Base-by-base conservation (phyloP, 2,113 vertebrate genomes). In the Myrmophylax atrothorax region DNA sequence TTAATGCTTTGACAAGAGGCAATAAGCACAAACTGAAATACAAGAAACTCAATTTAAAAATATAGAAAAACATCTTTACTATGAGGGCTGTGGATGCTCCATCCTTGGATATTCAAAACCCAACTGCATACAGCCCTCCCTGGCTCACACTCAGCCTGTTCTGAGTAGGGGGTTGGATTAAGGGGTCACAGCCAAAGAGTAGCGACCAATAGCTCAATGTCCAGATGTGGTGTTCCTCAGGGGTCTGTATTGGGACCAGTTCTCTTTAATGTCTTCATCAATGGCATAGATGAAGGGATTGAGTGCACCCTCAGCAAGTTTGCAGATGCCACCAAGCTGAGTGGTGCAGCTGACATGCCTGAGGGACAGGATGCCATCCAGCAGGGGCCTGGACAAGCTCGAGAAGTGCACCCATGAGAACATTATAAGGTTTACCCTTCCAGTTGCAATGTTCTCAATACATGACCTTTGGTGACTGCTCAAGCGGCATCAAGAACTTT, bases 271-370 rank as follows among this genome's bases (percentile, higher is more conserved):
- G 35, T 9, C 42, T 67, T 26, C 79, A 76, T 23, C 40, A 55
- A 0, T 16, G 20, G 69, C 1, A 0, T 0, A 62, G n/a, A 40
- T 22, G 47, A 69, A 31, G n/a, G 47, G 40, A 47, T 23, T 11
- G 29, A 62, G 53, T 31, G 14, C 47, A 76, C 40, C 55, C 55
- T 55, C 47, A 83, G 47, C 35, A 55, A 1, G 29, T 69, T 18
- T 31, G 55, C n/a, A 68, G 70, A 38, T 12, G 53, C 22, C 24
- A 53, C 20, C 46, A 35, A 60, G 47, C n/a, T 47, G 24, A 62
- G 62, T 18, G 15, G 56, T 25, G n/a, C 13, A 10, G n/a, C 3
- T 70, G 55, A 31, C 25, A 40, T 0, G 0, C 10, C 53, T 38
- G 29, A 76, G n/a, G n/a, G 11, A 7, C 0, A 0, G 28, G 62